These are phyloP conservation scores for Metallyticus violacea DNA, from an alignment of 2,888 invertebrate species.

Conservation along the genomic window DNA sequence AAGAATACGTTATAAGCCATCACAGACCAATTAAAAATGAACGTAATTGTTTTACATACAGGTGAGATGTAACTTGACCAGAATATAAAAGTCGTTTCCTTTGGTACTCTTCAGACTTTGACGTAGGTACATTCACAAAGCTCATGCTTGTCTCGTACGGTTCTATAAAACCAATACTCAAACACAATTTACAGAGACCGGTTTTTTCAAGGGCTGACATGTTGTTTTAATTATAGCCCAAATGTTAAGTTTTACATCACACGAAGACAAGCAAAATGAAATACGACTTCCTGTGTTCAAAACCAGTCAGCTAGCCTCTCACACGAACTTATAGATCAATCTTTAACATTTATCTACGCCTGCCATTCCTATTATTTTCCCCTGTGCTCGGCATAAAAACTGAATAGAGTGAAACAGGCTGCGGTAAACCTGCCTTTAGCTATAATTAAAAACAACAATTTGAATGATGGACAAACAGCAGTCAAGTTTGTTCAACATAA, in stretches of 20 bases:
- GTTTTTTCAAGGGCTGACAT: slow-evolving; percentile 3
- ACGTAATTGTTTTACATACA: not conserved
- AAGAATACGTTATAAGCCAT: not conserved
- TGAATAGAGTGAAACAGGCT: not conserved
- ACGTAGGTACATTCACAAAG: not conserved
- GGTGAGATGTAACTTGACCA: not conserved
- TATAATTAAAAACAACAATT: not conserved
- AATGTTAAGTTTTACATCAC: slow-evolving; percentile 1
- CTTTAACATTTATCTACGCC: not conserved
- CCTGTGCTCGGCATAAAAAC: not conserved
- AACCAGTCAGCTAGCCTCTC: not conserved
- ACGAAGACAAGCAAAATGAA: slow-evolving; percentile 8
- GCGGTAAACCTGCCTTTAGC: not conserved
- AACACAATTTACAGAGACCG: slow-evolving; percentile 11
- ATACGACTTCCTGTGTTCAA: not conserved
- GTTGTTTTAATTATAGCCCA: slow-evolving; percentile 15
- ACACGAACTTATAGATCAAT: not conserved
- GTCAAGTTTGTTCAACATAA: too few relatives aligned
- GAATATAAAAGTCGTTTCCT: not conserved
- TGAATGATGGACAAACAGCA: not conserved
- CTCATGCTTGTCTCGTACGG: not conserved
- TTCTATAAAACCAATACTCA: not conserved
- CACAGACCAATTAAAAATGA: not conserved
- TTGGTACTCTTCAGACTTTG: not conserved
- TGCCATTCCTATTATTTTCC: not conserved